Evolutionary conservation across 2,888 invertebrate genomes (phyloP).

Genomic region (Camptogramma bilineatum): DNA sequence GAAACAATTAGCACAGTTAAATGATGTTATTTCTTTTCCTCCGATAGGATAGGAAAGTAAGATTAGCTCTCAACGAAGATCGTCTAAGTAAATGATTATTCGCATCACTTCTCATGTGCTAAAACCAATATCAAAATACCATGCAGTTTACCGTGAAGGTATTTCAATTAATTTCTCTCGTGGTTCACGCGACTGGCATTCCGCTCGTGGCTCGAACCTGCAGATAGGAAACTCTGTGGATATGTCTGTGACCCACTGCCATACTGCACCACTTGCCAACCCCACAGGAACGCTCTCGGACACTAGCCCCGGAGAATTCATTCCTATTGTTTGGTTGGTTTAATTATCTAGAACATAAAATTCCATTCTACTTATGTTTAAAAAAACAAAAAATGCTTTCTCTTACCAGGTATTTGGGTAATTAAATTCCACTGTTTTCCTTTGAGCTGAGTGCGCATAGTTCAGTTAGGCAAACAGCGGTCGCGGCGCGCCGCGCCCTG

Average conservation of each 20-base stretch:
- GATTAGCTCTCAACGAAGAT: not conserved
- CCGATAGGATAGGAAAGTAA: too few species aligned
- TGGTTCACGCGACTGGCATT: slow-evolving; percentile 12
- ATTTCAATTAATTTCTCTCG: slow-evolving; percentile 24
- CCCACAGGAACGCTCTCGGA: not conserved
- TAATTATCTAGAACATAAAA: too few species aligned
- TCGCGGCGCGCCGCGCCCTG: too few species aligned
- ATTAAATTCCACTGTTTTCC: not conserved
- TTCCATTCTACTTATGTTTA: too few species aligned
- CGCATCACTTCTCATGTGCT: slow-evolving; percentile 9
- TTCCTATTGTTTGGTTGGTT: too few species aligned
- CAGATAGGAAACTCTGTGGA: not conserved
- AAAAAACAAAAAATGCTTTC: too few species aligned
- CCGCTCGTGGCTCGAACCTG: slow-evolving; percentile 1
- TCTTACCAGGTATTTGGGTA: not conserved
- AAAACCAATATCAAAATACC: slow-evolving; percentile 26
- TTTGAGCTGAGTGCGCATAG: not conserved
- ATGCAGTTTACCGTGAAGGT: slow-evolving; percentile 19
- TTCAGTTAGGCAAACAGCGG: not conserved
- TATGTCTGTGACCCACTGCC: slow-evolving; percentile 12
- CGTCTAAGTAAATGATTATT: slow-evolving; percentile 7
- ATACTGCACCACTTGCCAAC: not conserved
- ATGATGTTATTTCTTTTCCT: too few species aligned
- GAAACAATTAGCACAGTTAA: too few species aligned
- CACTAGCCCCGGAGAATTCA: too few species aligned